Evolutionary conservation across 2,888 invertebrate species (phyloP), one percentile per base, ranked within the genome.

Genomic region (Prenolepis imparis): DNA sequence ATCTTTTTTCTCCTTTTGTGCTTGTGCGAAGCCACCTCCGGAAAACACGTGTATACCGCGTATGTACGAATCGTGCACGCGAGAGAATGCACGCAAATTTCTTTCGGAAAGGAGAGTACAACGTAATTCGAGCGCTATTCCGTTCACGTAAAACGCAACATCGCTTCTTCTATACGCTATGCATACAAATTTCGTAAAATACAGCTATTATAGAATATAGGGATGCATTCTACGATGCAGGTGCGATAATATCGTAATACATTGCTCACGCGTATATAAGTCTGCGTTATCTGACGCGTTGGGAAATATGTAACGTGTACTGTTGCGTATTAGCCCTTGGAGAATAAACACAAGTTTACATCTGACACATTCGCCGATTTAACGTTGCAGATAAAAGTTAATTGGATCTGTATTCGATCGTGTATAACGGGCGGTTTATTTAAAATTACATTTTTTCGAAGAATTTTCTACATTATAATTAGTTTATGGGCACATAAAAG

Each of bases 131-230:
- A 18, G 59, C 44, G 18, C 48, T 80, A 80, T 80, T 80, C 78
- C 12, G 78, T 80, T 48, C 78, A 80, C 78, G 78, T 78, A 78
- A 78, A 78, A 78, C 78, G 59, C 78, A 72, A 48, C 59, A 24
- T 44, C 72, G 72, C 78, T 70, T 70, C 72, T 72, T 80, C 72
- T 36, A 3, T 48, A 72, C 59, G 72, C 78, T 36, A 80, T 80
- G 78, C 78, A 80, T 80, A 80, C 78, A 80, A 80, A 80, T 70
- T 80, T 18, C 36, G 67, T 80, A 80, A 80, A 61, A 59, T 72
- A 80, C 78, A 36, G 44, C 70, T 72, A 80, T 80, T 80, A 80
- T 80, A 80, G 72, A 80, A 80, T 80, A 70, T 78, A 78, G 78
- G 78, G 57, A 78, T 80, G 72, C 28, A 70, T 80, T 36, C 78